Evolutionary conservation across 2,113 vertebrate species (phyloP), one percentile per base, ranked within the genome.

Genomic region (Dermatemys mawii): DNA sequence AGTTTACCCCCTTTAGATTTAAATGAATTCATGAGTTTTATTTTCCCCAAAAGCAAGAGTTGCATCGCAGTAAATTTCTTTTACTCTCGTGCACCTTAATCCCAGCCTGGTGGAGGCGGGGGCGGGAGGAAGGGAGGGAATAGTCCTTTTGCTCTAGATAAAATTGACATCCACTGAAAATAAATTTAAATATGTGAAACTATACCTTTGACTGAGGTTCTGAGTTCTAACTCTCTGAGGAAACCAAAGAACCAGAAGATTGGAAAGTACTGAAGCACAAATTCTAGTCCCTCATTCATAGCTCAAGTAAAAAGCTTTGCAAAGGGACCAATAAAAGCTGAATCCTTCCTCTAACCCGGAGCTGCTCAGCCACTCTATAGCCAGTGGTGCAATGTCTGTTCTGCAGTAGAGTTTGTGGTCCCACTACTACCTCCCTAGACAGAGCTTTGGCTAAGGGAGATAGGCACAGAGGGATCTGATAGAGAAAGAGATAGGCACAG

Each of bases 41-140:
- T 41, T 38, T 49, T 57, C 0, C 2, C 76, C 78, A 24, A 26
- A 29, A 29, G 41, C 51, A 27, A 78, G 21, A 76, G 32, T 13
- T 75, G 63, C 75, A 88, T 5, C 2, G 81, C 79, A 53, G 49
- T 4, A 4, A n/a, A 38, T 38, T 44, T 44, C 84, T 44, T 24
- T 17, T 19, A 1, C 22, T n/a, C 41, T 21, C 7, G 0, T 11
- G 1, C 2, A 5, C 17, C 44, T 44, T 81, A 76, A 29, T 48
- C 55, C 44, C 70, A 50, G 41, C 53, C 27, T 81, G 85, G 16
- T 4, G 60, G 48, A 48, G 48, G 48, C 10, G 10, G 48, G 48
- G 48, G 9, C 9, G 48, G 16, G 8, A 1, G 73, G 57, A 29
- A 82, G 11, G 60, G 53, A 8, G 41, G 57, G 7, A 12, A 2